Evolutionary conservation across 2,113 vertebrate genomes (phyloP).

Genomic region (Callipepla californica): DNA sequence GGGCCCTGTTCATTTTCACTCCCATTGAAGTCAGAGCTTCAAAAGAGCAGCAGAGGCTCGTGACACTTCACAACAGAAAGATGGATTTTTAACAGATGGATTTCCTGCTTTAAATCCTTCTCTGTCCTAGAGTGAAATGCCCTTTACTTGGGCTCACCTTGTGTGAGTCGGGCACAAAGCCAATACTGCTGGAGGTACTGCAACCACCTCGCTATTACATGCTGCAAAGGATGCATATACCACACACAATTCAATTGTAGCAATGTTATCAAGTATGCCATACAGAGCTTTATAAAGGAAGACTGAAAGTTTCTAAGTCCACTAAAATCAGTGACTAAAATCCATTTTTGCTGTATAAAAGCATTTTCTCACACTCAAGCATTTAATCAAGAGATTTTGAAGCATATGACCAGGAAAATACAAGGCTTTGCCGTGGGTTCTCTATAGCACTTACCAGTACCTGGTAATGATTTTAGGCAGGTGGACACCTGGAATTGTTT

Average conservation of each 20-base stretch:
- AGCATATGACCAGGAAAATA: background rate
- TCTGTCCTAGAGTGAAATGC: background rate
- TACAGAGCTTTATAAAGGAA: background rate
- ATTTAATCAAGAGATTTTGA: background rate
- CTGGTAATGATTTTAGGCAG: background rate
- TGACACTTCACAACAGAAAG: constrained; percentile 6
- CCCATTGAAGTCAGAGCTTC: constrained; percentile 1
- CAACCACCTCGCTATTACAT: fast-evolving
- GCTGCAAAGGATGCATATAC: background rate
- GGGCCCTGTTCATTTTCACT: background rate
- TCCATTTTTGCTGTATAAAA: background rate
- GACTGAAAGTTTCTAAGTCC: background rate
- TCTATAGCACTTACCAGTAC: background rate
- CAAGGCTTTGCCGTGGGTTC: background rate
- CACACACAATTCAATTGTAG: fast-evolving
- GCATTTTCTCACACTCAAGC: background rate
- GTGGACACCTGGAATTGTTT: background rate
- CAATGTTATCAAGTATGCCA: background rate
- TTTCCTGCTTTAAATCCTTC: background rate
- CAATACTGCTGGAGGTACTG: fast-evolving
- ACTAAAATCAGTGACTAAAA: background rate
- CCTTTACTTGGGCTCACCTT: background rate
- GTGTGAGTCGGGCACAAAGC: fast-evolving
- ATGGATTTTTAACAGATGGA: background rate
- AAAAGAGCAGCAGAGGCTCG: background rate